Evolutionary conservation across 2,113 vertebrate species (phyloP).

Genomic region (Myotis brandtii): DNA sequence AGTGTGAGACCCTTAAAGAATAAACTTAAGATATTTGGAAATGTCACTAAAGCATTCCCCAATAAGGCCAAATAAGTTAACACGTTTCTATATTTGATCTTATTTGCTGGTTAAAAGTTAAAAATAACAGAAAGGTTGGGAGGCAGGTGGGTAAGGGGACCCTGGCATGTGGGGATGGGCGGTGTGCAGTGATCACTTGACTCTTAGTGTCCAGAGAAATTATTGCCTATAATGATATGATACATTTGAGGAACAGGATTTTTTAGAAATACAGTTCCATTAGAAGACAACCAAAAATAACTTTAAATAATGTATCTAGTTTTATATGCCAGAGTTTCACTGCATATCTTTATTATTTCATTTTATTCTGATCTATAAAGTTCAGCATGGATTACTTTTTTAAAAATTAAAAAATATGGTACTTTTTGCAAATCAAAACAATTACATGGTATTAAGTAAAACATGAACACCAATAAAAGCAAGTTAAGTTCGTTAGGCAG

Average conservation of each 20-base stretch:
- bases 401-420: background rate
- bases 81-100: background rate
- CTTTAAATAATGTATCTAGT: background rate
- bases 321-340: background rate
- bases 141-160: background rate
- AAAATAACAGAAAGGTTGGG: background rate
- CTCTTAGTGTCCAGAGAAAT: too few species aligned
- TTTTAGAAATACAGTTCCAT: background rate
- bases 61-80: background rate
- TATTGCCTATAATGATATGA: background rate
- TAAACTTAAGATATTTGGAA: background rate
- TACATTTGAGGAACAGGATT: background rate
- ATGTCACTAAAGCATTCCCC: background rate
- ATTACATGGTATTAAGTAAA: background rate
- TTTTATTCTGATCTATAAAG: background rate
- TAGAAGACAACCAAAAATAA: slow-evolving; percentile 29
- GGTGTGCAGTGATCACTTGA: background rate
- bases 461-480: background rate
- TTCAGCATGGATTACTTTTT: slow-evolving; percentile 6
- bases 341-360: background rate
- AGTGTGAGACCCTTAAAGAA: background rate
- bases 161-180: too few species aligned
- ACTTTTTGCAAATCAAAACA: slow-evolving; percentile 1
- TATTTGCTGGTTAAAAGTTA: background rate
- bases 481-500: background rate